Evolutionary conservation across 2,888 invertebrate genomes (phyloP).

Genomic region (Chirona hameri): DNA sequence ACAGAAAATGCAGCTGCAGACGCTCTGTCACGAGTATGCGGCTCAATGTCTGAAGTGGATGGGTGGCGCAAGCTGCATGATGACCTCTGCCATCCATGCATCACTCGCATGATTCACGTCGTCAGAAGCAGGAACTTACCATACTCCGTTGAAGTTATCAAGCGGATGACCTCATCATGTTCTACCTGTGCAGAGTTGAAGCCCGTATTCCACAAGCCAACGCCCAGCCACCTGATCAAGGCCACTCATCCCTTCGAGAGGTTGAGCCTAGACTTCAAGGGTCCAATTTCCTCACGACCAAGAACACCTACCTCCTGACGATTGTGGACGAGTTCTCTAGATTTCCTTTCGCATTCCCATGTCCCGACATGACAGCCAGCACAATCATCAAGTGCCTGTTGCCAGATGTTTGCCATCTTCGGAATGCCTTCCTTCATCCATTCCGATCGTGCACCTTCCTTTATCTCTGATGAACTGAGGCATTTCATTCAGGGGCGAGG

Average conservation of each 20-base stretch:
- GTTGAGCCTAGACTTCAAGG: conserved; percentile 40
- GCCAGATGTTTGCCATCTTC: conserved; percentile 38
- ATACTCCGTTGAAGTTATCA: conserved; percentile 35
- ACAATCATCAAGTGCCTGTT: conserved; percentile 36
- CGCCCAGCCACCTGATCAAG: conserved; percentile 36
- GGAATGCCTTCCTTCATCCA: conserved; percentile 39
- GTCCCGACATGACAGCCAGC: conserved; percentile 37
- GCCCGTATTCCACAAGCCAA: conserved; percentile 31
- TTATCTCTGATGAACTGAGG: conserved; percentile 39
- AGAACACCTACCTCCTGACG: conserved; percentile 38
- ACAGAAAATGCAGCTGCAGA: conserved; percentile 29
- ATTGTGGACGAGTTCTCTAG: conserved; percentile 41
- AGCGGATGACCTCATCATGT: conserved; percentile 29
- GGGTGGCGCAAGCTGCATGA: conserved; percentile 35
- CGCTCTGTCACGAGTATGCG: conserved; percentile 30
- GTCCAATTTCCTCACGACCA: conserved; percentile 38
- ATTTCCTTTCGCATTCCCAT: conserved; percentile 30
- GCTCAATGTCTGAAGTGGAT: not conserved
- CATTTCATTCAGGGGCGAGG: conserved; percentile 33
- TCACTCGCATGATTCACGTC: conserved; percentile 37
- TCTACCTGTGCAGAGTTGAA: conserved; percentile 35
- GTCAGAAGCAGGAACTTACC: conserved; percentile 35
- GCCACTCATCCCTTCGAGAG: conserved; percentile 40
- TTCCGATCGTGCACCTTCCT: conserved; percentile 38
- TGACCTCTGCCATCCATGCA: conserved; percentile 38